Conservation (phyloP, 2,888 invertebrate species). For the Papilio protenor region DNA sequence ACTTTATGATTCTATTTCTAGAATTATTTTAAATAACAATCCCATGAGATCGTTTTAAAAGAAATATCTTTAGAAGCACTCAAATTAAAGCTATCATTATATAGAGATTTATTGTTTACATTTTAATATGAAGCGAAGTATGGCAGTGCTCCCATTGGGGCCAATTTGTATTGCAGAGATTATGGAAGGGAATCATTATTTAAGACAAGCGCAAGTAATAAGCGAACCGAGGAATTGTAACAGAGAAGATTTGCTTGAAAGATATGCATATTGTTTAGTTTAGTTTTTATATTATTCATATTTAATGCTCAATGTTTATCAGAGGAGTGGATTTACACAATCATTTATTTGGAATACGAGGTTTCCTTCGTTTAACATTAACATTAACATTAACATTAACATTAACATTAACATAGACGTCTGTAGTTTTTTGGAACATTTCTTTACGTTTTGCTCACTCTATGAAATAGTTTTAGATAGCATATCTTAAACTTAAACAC, state of each 20-base stretch:
- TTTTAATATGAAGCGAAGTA: conserved; percentile 52
- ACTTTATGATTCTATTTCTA: conserved; percentile 24
- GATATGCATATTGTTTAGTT: not conserved
- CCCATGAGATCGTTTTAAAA: conserved; percentile 41
- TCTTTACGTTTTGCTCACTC: not conserved
- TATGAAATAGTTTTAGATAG: not conserved
- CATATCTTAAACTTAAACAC: too few species aligned
- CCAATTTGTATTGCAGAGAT: conserved; percentile 62
- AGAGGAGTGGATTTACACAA: too few species aligned
- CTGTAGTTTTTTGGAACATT: too few species aligned
- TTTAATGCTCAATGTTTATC: not conserved
- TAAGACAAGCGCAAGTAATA: conserved; percentile 44
- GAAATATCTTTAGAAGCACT: conserved; percentile 52
- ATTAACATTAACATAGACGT: too few species aligned
- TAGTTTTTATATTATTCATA: not conserved
- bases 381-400: too few species aligned
- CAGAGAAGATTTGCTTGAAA: conserved; percentile 1
- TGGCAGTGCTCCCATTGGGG: conserved; percentile 56
- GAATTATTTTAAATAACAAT: conserved; percentile 28
- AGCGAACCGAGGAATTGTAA: conserved; percentile 41
- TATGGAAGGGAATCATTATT: conserved; percentile 44
- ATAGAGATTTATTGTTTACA: conserved; percentile 56
- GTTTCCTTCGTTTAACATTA: not conserved
- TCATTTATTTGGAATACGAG: too few species aligned
- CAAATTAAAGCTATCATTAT: conserved; percentile 55